Evolutionary conservation across 2,888 invertebrate species (phyloP).

Genomic region (Noctua fimbriata): DNA sequence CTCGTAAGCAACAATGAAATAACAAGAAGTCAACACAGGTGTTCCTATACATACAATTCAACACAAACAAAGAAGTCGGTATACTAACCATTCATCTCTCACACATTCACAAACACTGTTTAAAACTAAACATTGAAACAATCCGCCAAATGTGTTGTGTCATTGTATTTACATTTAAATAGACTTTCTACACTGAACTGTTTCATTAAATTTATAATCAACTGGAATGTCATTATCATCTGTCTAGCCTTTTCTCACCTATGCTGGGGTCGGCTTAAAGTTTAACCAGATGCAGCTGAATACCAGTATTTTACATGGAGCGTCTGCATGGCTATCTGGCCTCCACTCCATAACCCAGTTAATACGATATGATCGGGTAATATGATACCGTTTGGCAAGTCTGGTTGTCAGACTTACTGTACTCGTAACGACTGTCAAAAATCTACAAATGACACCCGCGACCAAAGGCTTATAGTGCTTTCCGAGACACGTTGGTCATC

Average conservation of each 20-base stretch:
- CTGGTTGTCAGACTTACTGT: background rate
- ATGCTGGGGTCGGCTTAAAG: background rate
- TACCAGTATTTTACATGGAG: background rate
- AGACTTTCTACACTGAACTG: background rate
- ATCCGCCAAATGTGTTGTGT: background rate
- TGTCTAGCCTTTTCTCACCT: background rate
- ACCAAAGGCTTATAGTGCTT: background rate
- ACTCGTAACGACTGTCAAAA: background rate
- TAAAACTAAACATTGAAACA: constrained; percentile 22
- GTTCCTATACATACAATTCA: background rate
- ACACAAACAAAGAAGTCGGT: background rate
- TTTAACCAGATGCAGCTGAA: background rate
- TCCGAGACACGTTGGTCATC: background rate
- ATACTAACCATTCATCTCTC: background rate
- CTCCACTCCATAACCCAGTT: background rate
- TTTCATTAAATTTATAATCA: background rate
- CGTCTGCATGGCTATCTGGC: no score
- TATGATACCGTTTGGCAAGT: background rate
- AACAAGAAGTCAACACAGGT: background rate
- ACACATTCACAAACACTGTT: background rate
- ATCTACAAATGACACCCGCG: background rate
- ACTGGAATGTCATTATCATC: background rate
- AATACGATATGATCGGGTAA: background rate
- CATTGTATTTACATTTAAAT: constrained; percentile 33
- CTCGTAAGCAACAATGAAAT: no score